Percentiles rank a stretch among this genome's conserved stretches.
Evolutionary conservation across 2,888 invertebrate species (phyloP).

Genomic region (Arctia plantaginis): DNA sequence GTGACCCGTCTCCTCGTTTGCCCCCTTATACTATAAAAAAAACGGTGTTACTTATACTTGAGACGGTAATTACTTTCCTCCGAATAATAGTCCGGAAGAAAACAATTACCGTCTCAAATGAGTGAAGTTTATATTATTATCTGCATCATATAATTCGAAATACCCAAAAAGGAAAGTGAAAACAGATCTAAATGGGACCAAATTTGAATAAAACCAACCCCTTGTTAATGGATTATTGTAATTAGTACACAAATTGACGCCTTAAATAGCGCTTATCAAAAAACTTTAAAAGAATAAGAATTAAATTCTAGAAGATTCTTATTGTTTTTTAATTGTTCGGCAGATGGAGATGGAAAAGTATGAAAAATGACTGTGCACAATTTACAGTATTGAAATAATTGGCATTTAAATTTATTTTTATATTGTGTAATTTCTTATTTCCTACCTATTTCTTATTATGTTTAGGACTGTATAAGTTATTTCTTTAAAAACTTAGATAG

Average conservation of each 20-base stretch:
- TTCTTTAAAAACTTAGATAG: neutral
- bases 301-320: too few relatives aligned
- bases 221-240: neutral
- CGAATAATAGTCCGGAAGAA: too few relatives aligned
- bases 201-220: neutral
- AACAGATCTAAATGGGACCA: neutral
- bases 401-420: conserved; percentile 14
- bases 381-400: conserved; percentile 18
- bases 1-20: too few relatives aligned
- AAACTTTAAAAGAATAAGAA: too few relatives aligned
- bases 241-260: neutral
- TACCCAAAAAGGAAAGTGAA: neutral
- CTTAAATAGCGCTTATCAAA: too few relatives aligned
- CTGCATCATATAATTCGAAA: neutral
- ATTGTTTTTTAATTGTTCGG: neutral
- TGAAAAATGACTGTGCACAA: neutral
- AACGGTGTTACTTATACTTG: too few relatives aligned
- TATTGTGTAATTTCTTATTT: conserved; percentile 9
- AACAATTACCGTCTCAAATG: too few relatives aligned
- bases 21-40: too few relatives aligned
- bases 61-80: too few relatives aligned
- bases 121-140: neutral
- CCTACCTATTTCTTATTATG: neutral
- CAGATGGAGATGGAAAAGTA: conserved; percentile 12
- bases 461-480: too few relatives aligned